Percentiles rank a stretch among this genome's conserved stretches.
phyloP scores from a whole-genome alignment of 2,113 vertebrate genomes.

The Larimichthys crocea region DNA sequence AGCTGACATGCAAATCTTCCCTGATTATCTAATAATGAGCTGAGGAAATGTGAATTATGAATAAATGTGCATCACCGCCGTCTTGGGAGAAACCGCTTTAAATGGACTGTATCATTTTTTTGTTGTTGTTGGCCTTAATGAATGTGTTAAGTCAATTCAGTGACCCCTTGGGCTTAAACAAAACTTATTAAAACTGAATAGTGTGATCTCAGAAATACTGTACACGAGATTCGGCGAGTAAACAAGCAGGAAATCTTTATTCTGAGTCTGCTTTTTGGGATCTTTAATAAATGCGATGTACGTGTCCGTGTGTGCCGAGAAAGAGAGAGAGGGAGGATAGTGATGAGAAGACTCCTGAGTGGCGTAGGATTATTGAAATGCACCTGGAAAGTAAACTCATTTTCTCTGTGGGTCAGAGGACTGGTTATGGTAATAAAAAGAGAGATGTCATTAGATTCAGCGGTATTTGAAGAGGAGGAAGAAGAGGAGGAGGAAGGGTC shows the following conservation, averaged over 20 bases:
- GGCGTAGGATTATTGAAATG: conserved; percentile 66
- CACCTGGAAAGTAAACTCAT: conserved; percentile 74
- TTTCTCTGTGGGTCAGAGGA: conserved; percentile 70
- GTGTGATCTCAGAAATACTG: conserved; percentile 41
- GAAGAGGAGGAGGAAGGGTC: conserved; percentile 3
- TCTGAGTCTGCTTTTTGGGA: conserved; percentile 46
- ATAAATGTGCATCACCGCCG: conserved; percentile 45
- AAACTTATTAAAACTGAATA: conserved; percentile 59
- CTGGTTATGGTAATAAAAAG: conserved; percentile 78
- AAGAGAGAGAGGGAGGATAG: neutral
- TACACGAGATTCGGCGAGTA: conserved; percentile 40
- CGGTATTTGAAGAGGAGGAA: conserved; percentile 61
- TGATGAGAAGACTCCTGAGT: conserved; percentile 53
- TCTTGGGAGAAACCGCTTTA: conserved; percentile 45
- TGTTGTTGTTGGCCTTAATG: conserved; percentile 24
- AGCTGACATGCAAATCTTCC: conserved; percentile 49
- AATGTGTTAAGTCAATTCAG: conserved; percentile 31
- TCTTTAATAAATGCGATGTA: conserved; percentile 61
- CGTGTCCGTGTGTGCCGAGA: conserved; percentile 31
- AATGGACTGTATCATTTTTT: conserved; percentile 12
- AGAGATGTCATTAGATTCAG: conserved; percentile 76
- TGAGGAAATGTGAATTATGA: conserved; percentile 57
- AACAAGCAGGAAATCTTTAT: conserved; percentile 37
- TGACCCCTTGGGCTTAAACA: conserved; percentile 38
- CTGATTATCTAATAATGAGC: conserved; percentile 62